Base-by-base conservation (phyloP, 2,113 vertebrate genomes). In the Phalacrocorax carbo region DNA sequence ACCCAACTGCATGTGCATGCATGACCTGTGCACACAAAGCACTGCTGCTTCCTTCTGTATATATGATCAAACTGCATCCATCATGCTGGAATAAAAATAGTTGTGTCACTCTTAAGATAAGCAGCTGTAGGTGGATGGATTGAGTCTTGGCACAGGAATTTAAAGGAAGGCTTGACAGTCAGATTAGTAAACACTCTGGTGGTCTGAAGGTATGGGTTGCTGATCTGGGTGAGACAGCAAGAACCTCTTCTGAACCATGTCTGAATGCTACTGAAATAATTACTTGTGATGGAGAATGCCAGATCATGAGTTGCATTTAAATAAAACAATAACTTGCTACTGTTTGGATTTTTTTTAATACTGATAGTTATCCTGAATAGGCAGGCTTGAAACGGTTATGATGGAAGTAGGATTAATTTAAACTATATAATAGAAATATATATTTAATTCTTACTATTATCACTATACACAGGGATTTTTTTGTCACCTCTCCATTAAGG, bases 341-440 rank as follows among this genome's bases (percentile, higher is more conserved):
- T 54, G 34, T 90, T 70, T 95, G 76, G 15, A 73, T 82, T 95
- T 97, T 91, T 96, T 93, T 91, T 38, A 9, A 26, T 72, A 82
- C 29, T 95, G 49, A 76, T 87, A 87, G 44, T 77, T 95, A 61
- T 46, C 23, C 81, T 94, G 26, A 95, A 65, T 87, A 96, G 81
- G 44, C 38, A 92, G 68, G n/a, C 54, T 96, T 95, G 52, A 82
- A 97, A 89, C 88, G 82, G 79, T 95, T 66, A 79, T 68, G 66
- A 81, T 89, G 91, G 86, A 92, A 70, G 60, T 95, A 92, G n/a
- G 32, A 68, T 91, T 90, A 78, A 86, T 94, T 94, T 94, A 93
- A 95, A 64, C 6, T 85, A 10, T 97, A 14, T 76, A 85, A 78
- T 88, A 58, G 40, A 94, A 94, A 60, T 80, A 32, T 80, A 51